Conservation (phyloP, 2,888 invertebrate species). For the Nephrotoma appendiculata region DNA sequence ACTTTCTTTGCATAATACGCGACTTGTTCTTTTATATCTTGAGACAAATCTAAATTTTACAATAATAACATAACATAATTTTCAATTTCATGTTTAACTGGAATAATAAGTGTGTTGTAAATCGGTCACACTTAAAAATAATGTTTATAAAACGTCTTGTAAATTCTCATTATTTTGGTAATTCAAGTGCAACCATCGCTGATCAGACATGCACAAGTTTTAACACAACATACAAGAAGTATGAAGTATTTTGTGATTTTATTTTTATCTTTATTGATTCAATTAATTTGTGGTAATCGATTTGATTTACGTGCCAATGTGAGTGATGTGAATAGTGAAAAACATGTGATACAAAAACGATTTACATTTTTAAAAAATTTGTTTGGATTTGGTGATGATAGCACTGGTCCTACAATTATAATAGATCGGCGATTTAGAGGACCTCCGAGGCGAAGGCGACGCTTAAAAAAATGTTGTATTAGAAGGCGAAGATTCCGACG, state of each 20-base stretch:
- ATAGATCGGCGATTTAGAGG: not conserved
- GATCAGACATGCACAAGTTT: not conserved
- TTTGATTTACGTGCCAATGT: not conserved
- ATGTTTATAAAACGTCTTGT: not conserved
- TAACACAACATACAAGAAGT: not conserved
- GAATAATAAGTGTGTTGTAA: not conserved
- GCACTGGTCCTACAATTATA: not conserved
- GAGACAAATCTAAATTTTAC: not conserved
- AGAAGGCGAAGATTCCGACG: not conserved
- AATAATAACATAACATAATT: not conserved
- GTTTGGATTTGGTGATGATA: not conserved
- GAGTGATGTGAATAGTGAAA: not conserved
- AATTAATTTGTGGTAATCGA: not conserved
- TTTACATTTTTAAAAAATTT: not conserved
- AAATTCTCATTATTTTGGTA: not conserved
- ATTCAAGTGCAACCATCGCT: not conserved
- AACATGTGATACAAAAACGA: not conserved
- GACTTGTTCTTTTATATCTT: not conserved
- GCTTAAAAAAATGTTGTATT: not conserved
- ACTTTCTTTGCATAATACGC: not conserved
- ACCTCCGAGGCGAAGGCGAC: not conserved
- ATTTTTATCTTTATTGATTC: not conserved
- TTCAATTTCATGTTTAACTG: not conserved
- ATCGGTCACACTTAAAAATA: not conserved
- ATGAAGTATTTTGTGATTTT: not conserved